Evolutionary conservation across 2,113 vertebrate species (phyloP).

Genomic region (Pelodiscus sinensis): DNA sequence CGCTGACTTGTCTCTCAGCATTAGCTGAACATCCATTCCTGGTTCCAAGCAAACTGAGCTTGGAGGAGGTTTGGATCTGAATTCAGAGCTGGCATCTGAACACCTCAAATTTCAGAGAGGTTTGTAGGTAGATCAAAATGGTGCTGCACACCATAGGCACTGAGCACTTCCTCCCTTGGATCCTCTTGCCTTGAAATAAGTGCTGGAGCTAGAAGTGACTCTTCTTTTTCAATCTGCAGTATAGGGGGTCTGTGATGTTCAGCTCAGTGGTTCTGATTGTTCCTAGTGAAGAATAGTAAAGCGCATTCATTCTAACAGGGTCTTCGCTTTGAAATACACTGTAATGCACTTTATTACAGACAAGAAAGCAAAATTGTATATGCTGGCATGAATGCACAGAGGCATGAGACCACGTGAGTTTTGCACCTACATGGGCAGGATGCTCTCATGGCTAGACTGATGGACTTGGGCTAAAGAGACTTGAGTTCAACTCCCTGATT

Average conservation of each 20-base stretch:
- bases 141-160: not conserved
- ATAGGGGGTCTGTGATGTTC: not conserved
- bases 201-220: not conserved
- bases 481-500: not conserved
- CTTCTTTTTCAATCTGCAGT: not conserved
- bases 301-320: not conserved
- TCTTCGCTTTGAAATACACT: not conserved
- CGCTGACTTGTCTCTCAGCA: not conserved
- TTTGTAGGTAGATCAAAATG: not conserved
- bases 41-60: not conserved
- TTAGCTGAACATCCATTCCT: not conserved
- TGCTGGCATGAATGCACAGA: not conserved
- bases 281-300: not conserved
- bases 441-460: not conserved
- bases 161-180: not conserved
- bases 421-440: not conserved
- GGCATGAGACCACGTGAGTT: no score
- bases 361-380: not conserved
- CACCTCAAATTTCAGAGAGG: not conserved
- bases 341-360: not conserved
- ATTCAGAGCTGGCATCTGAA: not conserved
- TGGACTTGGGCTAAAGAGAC: not conserved
- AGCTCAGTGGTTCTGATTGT: not conserved
- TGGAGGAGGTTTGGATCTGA: not conserved
- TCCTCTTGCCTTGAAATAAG: not conserved